Percentiles rank a stretch among this genome's conserved stretches.
These are phyloP conservation scores for Cataglyphis cursor DNA, from an alignment of 2,888 invertebrate species.

Conservation along the genomic window DNA sequence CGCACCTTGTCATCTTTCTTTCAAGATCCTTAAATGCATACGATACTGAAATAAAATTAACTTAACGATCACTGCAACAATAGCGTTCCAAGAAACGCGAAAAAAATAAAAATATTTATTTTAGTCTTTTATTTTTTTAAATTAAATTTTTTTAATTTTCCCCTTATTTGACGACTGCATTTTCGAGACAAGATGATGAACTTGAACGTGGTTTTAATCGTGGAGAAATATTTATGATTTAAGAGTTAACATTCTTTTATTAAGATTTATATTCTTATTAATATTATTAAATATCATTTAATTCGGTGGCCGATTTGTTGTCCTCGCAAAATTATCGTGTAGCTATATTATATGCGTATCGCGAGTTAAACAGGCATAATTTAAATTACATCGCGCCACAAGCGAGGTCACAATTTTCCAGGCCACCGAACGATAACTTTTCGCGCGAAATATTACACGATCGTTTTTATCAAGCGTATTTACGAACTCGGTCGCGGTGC, in stretches of 20 bases:
- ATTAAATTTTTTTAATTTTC: too few species aligned
- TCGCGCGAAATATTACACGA: constrained; percentile 22
- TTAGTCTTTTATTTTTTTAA: too few species aligned
- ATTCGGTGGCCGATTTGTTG: constrained; percentile 1
- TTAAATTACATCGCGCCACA: constrained; percentile 32
- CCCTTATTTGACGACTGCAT: neutral
- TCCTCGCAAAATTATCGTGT: constrained; percentile 1
- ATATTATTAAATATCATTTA: neutral
- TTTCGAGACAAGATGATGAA: neutral
- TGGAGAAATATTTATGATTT: neutral
- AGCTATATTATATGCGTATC: constrained; percentile 8
- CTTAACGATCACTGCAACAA: neutral
- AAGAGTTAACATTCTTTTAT: neutral
- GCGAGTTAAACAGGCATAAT: constrained; percentile 1
- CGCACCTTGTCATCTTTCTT: neutral
- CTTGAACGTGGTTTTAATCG: neutral
- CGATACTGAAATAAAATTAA: neutral
- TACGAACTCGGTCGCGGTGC: constrained; percentile 23
- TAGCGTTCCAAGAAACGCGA: neutral
- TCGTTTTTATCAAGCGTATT: constrained; percentile 50
- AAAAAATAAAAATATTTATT: neutral
- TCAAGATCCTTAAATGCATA: neutral
- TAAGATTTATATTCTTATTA: neutral
- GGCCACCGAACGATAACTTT: constrained; percentile 39
- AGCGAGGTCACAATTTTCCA: constrained; percentile 33